Base-by-base conservation (phyloP, 2,797 vertebrate genomes). In the Silurus aristotelis region DNA sequence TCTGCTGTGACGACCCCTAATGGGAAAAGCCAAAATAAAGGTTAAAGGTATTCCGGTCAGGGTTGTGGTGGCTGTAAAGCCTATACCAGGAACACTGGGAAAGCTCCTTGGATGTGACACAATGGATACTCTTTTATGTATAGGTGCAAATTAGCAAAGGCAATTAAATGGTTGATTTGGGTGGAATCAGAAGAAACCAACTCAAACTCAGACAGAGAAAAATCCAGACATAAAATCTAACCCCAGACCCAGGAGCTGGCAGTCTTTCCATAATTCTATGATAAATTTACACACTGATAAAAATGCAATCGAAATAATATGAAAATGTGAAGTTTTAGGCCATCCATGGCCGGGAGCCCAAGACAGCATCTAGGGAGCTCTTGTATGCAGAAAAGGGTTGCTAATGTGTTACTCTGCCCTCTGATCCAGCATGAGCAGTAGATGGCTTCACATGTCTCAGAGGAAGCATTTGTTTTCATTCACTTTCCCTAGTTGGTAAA, bases 231-330 rank as follows among this genome's bases (percentile, higher is more conserved):
- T 76, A 56, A 19, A 75, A 56, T 19, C 48, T 77, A 38, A 19
- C 52, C n/a, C 25, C n/a, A 56, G n/a, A 27, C 73, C 52, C 3
- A 19, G 75, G 55, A 38, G 56, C 56, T 43, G 27, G 58, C 31
- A 61, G 56, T 61, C 76, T 20, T 61, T 78, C 31, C 58, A 43
- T 77, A 77, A 77, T 31, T 10, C 55, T 77, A 43, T 56, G 72
- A 52, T n/a, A n/a, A 55, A 5, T 13, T 48, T 68, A 25, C 12
- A 15, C 68, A 22, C 7, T 14, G 22, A 73, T 52, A 73, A 73
- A 77, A 77, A 76, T 15, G 13, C 48, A 75, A 75, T 75, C 14
- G 17, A 56, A 75, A 31, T 15, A 1, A 60, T 19, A 58, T 58
- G 73, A 19, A 76, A 76, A 58, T 13, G 52, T 20, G 4, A 6